These are phyloP conservation scores for Brachionus angularis DNA, from an alignment of 1,140 invertebrate species.

Conservation along the genomic window DNA sequence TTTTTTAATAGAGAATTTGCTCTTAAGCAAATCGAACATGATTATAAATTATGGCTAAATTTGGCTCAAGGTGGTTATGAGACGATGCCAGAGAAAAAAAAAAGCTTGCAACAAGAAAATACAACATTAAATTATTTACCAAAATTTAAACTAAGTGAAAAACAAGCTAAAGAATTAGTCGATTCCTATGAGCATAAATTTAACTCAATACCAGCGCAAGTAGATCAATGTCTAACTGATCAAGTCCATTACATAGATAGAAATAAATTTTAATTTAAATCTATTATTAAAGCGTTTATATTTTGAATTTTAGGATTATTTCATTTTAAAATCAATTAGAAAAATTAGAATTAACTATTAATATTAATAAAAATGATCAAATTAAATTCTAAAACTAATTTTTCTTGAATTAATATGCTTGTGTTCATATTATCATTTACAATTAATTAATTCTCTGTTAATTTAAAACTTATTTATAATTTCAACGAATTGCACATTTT, in stretches of 20 bases:
- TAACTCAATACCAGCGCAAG: conserved; percentile 2
- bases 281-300: too few relatives aligned
- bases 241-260: conserved; percentile 18
- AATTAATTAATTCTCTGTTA: too few relatives aligned
- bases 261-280: conserved; percentile 29
- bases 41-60: conserved; percentile 23
- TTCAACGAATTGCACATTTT: too few relatives aligned
- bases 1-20: conserved; percentile 49
- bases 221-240: conserved; percentile 7
- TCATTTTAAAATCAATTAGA: too few relatives aligned
- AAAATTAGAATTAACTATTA: too few relatives aligned
- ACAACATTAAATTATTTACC: neutral
- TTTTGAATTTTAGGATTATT: too few relatives aligned
- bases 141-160: neutral
- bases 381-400: too few relatives aligned
- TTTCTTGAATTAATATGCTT: too few relatives aligned
- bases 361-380: too few relatives aligned
- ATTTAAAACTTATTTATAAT: too few relatives aligned
- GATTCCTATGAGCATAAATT: neutral
- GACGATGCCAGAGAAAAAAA: conserved; percentile 8
- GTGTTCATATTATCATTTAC: too few relatives aligned
- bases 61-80: conserved; percentile 17
- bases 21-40: conserved; percentile 31
- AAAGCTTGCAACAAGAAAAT: conserved; percentile 13
- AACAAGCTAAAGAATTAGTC: neutral